Evolutionary conservation across 2,888 invertebrate genomes (phyloP).

Genomic region (Athalia circularis): DNA sequence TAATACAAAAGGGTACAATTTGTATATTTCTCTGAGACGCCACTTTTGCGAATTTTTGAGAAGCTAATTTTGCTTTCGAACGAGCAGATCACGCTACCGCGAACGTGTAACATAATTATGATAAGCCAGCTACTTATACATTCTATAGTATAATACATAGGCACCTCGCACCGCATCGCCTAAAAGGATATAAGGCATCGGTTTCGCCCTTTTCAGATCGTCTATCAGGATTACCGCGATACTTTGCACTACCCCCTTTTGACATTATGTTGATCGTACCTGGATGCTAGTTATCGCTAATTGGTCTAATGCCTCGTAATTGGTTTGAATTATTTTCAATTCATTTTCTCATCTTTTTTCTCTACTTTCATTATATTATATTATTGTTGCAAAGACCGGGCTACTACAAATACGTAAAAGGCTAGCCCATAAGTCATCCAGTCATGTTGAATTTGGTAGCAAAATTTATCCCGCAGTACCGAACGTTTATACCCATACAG

Average conservation of each 20-base stretch:
- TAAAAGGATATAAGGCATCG: no score
- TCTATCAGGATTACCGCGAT: not conserved
- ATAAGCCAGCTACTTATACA: not conserved
- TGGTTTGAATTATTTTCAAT: constrained; percentile 8
- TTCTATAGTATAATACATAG: no score
- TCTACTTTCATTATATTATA: not conserved
- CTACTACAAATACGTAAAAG: no score
- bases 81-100: not conserved
- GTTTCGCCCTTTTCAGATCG: not conserved
- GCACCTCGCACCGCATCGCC: no score
- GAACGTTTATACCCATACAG: no score
- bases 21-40: no score
- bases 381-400: no score
- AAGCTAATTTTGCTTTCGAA: not conserved
- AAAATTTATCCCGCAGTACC: no score
- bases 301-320: constrained; percentile 20
- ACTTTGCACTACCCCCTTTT: not conserved
- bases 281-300: constrained; percentile 11
- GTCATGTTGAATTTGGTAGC: no score
- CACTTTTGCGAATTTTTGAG: not conserved
- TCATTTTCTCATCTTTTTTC: not conserved
- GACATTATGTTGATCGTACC: not conserved
- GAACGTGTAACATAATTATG: constrained; percentile 24
- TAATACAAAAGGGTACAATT: no score
- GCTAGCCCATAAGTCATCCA: no score